phyloP scores from a whole-genome alignment of 2,888 invertebrate genomes.

The Agrilus biguttatus region DNA sequence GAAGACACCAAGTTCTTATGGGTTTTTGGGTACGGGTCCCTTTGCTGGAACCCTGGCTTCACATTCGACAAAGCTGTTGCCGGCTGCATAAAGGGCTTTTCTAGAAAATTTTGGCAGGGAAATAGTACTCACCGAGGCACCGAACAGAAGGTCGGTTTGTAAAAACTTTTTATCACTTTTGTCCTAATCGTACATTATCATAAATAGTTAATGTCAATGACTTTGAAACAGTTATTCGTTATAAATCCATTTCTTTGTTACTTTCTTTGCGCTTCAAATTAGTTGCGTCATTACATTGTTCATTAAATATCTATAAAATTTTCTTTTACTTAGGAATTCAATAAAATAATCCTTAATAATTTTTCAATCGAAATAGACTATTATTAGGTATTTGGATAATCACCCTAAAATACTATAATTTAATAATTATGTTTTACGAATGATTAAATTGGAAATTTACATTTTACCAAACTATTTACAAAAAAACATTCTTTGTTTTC shows the following conservation, averaged over 20 bases:
- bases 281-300: not conserved
- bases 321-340: too few species aligned
- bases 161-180: slow-evolving; percentile 4
- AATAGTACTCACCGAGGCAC: slow-evolving; percentile 71
- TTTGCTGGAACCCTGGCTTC: slow-evolving; percentile 93
- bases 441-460: too few species aligned
- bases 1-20: slow-evolving; percentile 46
- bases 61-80: slow-evolving; percentile 62
- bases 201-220: not conserved
- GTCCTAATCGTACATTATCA: not conserved
- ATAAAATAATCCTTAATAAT: too few species aligned
- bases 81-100: slow-evolving; percentile 72
- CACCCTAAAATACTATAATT: too few species aligned
- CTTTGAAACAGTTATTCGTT: not conserved
- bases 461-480: too few species aligned
- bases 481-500: too few species aligned
- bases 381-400: too few species aligned
- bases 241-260: not conserved
- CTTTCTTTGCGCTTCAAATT: not conserved
- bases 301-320: too few species aligned
- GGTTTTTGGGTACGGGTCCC: slow-evolving; percentile 92
- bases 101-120: slow-evolving; percentile 86
- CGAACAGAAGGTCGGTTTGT: slow-evolving; percentile 44
- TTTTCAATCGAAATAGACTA: too few species aligned
- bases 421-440: too few species aligned